A percentile compares a stretch with the other conserved stretches of the same genome.
These are phyloP conservation scores for Hippopotamus amphibius DNA, from an alignment of 2,113 vertebrate genomes.

Conservation along the genomic window DNA sequence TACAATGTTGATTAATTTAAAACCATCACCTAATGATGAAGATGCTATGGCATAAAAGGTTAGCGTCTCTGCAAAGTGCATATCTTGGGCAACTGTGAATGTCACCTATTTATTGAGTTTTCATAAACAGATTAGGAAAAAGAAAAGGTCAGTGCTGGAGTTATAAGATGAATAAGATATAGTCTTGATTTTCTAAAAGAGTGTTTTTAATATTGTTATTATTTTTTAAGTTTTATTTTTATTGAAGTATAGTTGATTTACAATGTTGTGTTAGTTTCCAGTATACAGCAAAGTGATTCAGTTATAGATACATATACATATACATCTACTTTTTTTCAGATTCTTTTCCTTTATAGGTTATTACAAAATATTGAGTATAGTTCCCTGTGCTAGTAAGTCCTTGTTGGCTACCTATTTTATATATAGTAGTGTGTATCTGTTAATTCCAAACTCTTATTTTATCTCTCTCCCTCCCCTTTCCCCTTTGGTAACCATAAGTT, in stretches of 20 bases:
- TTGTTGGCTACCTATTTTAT: background rate
- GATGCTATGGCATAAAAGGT: background rate
- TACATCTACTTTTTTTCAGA: background rate
- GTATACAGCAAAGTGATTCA: background rate
- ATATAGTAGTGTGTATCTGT: background rate
- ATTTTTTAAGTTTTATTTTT: background rate
- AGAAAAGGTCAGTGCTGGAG: background rate
- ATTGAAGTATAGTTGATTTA: background rate
- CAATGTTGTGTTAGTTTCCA: background rate
- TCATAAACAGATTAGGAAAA: background rate
- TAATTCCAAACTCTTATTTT: background rate
- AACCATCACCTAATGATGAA: conserved; percentile 5
- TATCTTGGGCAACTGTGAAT: background rate
- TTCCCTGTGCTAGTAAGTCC: background rate
- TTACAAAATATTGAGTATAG: background rate
- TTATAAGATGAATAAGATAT: background rate
- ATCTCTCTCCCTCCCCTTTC: background rate
- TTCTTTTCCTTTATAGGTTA: background rate
- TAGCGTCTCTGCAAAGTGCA: background rate
- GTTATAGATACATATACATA: background rate
- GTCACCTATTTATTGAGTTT: background rate
- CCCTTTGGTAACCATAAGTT: background rate
- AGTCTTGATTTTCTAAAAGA: background rate
- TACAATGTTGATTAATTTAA: conserved; percentile 35
- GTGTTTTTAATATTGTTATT: background rate